These are phyloP conservation scores for Argyresthia albistria DNA, from an alignment of 2,888 invertebrate genomes.

Conservation along the genomic window DNA sequence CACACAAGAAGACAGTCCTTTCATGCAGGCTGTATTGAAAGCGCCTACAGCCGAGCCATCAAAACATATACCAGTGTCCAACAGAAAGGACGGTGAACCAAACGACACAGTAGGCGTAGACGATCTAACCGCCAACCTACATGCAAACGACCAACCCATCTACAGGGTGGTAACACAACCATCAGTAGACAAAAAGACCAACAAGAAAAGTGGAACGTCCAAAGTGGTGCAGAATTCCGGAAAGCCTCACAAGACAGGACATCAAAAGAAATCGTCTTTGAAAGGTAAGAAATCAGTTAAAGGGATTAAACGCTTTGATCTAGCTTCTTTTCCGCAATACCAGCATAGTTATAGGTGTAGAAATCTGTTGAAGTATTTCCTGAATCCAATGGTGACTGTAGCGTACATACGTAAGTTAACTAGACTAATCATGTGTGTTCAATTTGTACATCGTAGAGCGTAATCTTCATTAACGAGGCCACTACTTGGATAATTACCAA, in stretches of 20 bases:
- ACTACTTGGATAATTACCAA: too few relatives aligned
- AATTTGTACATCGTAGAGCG: too few relatives aligned
- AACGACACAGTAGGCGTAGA: constrained; percentile 46
- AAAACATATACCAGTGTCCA: constrained; percentile 41
- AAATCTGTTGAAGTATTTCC: too few relatives aligned
- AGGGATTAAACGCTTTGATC: background rate
- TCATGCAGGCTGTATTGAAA: constrained; percentile 57
- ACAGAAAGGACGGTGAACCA: constrained; percentile 51
- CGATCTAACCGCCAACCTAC: constrained; percentile 59
- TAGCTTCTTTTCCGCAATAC: too few relatives aligned
- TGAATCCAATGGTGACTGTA: too few relatives aligned
- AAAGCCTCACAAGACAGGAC: constrained; percentile 48
- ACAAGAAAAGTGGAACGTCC: constrained; percentile 38
- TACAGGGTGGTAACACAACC: constrained; percentile 64
- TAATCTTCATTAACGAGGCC: too few relatives aligned
- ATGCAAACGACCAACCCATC: constrained; percentile 61
- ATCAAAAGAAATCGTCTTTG: constrained; percentile 53
- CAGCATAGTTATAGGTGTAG: too few relatives aligned
- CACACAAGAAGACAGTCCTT: constrained; percentile 52
- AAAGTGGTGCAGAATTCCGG: constrained; percentile 37
- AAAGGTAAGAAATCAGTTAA: constrained; percentile 35
- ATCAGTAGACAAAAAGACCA: constrained; percentile 48
- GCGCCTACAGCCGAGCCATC: constrained; percentile 44
- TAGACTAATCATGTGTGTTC: too few relatives aligned
- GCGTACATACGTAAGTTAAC: too few relatives aligned